Base-by-base conservation (phyloP, 2,113 vertebrate genomes). In the Leptobrachium leishanense region DNA sequence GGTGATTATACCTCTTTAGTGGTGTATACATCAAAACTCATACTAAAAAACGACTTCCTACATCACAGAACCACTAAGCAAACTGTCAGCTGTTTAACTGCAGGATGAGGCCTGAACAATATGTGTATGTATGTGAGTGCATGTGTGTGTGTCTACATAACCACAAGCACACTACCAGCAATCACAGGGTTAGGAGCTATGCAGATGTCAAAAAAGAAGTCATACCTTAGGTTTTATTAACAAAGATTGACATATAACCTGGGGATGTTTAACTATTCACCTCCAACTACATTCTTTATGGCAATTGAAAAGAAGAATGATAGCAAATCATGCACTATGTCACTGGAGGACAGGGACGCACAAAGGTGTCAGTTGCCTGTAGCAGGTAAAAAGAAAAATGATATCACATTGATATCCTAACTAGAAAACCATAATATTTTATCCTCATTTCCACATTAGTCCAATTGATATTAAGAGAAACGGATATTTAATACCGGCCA, bases 201-300 rank as follows among this genome's bases (percentile, higher is more conserved):
- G 68, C 43, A 31, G 43, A 50, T 72, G 69, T 53, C 50, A 72
- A 31, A 54, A 54, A 72, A 31, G 40, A 54, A 54, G 15, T 40
- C 10, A 53, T 72, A n/a, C 69, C 50, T 2, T 39, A 64, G 62
- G 3, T 31, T n/a, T 64, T 64, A 72, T 72, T 31, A 54, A 53
- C 46, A 31, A 50, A 12, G 50, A 72, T 15, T 69, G 68, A 69
- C 43, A 69, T 15, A 69, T 46, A 46, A 69, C 68, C 68, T 46
- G 69, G n/a, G 44, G 69, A n/a, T 39, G 43, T 15, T 70, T 46
- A 70, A 50, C 2, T 20, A 8, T 40, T 13, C 78, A 43, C 55
- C 5, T 64, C 63, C 42, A 73, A 31, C 44, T 55, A 66, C 1
- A 80, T 74, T 80, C 53, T 62, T 80, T 74, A 74, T 72, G 57